These are phyloP conservation scores for Drosophila sproati DNA, from an alignment of 1,140 invertebrate genomes.

Conservation along the genomic window DNA sequence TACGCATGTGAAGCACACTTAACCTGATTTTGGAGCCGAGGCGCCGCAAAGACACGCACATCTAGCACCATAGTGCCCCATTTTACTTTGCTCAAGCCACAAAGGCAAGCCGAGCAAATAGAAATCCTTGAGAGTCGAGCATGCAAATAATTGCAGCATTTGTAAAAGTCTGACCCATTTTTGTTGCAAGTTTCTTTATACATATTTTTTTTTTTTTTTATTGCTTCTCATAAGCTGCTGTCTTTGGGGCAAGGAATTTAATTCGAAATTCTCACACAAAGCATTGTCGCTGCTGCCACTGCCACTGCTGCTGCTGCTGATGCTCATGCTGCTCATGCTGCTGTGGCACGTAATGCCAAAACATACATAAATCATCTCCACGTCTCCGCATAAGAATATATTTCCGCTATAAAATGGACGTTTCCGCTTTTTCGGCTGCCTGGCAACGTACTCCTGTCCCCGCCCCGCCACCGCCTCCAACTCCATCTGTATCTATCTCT, in stretches of 20 bases:
- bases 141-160: conserved; percentile 78
- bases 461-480: background rate
- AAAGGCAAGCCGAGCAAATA: conserved; percentile 37
- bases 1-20: conserved; percentile 72
- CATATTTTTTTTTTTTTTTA: conserved; percentile 21
- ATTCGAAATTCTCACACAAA: conserved; percentile 58
- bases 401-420: conserved; percentile 82
- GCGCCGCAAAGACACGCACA: conserved; percentile 51
- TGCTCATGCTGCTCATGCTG: conserved; percentile 5
- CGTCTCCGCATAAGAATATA: conserved; percentile 82
- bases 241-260: conserved; percentile 56
- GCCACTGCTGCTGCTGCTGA: conserved; percentile 5
- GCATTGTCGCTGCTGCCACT: conserved; percentile 13
- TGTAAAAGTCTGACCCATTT: conserved; percentile 76
- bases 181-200: conserved; percentile 40
- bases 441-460: background rate
- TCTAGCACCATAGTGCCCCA: background rate
- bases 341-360: conserved; percentile 73
- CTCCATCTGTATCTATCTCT: background rate
- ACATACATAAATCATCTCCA: conserved; percentile 78
- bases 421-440: conserved; percentile 73
- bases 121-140: conserved; percentile 62
- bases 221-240: conserved; percentile 46
- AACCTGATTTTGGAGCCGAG: conserved; percentile 64
- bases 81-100: conserved; percentile 17